Evolutionary conservation across 2,113 vertebrate genomes (phyloP), one percentile per base, ranked within the genome.

Genomic region (Brachyistius frenatus): DNA sequence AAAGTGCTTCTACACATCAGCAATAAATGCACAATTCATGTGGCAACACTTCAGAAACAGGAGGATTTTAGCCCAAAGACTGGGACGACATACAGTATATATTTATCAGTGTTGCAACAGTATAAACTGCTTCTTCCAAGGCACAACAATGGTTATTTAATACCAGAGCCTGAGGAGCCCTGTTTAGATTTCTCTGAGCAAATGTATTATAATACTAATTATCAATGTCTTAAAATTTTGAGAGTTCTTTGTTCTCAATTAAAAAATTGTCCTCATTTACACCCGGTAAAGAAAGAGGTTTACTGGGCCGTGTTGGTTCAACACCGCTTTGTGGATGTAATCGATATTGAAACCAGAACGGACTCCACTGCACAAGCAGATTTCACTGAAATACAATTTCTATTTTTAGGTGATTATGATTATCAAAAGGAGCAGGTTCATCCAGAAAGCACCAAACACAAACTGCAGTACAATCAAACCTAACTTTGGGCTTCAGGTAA

Each of bases 321-420:
- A 36, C 46, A 11, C 49, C 33, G 33, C 31, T 53, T 35, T 66
- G 14, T 68, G 55, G 56, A 39, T 14, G 31, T 39, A 3, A 16
- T 52, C 4, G 11, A 36, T 23, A 64, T 16, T 52, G 7, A 52
- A 39, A 57, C 70, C 9, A 65, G 14, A 70, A 49, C 15, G 60
- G 11, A 23, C 39, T 61, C 33, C 33, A 15, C 15, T 14, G 13
- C 7, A 66, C 44, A 39, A n/a, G 16, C 53, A 73, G 13, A 60
- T 71, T 55, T 55, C 70, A 65, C 36, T 30, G 31, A 73, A 79
- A 73, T 36, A 76, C 31, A 60, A 16, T 50, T 80, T 79, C 68
- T n/a, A 35, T 78, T 81, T 70, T 32, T 65, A 32, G 61, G 16
- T 10, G 35, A 60, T 39, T 3, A 33, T 23, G 33, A 76, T 70